A percentile compares a stretch with the other conserved stretches of the same genome.
Evolutionary conservation across 2,888 invertebrate species (phyloP).

Genomic region (Polydrusus pterygomalis): DNA sequence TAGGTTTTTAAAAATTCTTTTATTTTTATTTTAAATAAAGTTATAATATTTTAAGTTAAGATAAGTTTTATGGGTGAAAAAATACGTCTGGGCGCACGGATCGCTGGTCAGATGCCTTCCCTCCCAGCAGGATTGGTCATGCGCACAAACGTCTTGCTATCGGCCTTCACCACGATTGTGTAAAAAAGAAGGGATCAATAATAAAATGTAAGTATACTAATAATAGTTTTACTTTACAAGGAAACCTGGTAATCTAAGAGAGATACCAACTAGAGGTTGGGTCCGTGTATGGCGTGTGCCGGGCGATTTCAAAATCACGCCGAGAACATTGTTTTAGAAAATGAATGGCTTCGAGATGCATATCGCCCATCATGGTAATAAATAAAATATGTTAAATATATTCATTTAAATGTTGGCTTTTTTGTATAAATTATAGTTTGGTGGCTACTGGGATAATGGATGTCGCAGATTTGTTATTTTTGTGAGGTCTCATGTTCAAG

Average conservation of each 20-base stretch:
- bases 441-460: conserved; percentile 36
- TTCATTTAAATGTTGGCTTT: conserved; percentile 52
- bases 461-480: background rate
- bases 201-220: too few species aligned
- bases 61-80: too few species aligned
- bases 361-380: conserved; percentile 53
- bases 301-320: conserved; percentile 57
- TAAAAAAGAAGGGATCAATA: too few species aligned
- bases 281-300: conserved; percentile 57
- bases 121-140: too few species aligned
- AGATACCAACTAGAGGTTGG: conserved; percentile 53
- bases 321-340: conserved; percentile 57
- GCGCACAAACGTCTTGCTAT: too few species aligned
- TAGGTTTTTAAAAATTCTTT: too few species aligned
- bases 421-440: conserved; percentile 36
- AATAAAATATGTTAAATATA: conserved; percentile 57
- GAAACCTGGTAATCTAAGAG: conserved; percentile 24
- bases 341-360: conserved; percentile 57
- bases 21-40: too few species aligned
- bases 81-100: too few species aligned
- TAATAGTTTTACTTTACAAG: conserved; percentile 11
- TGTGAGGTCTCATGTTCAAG: too few species aligned
- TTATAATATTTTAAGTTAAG: too few species aligned
- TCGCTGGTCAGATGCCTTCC: too few species aligned
- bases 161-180: too few species aligned